Conservation (phyloP, 2,888 invertebrate species). For the Arge pagana region DNA sequence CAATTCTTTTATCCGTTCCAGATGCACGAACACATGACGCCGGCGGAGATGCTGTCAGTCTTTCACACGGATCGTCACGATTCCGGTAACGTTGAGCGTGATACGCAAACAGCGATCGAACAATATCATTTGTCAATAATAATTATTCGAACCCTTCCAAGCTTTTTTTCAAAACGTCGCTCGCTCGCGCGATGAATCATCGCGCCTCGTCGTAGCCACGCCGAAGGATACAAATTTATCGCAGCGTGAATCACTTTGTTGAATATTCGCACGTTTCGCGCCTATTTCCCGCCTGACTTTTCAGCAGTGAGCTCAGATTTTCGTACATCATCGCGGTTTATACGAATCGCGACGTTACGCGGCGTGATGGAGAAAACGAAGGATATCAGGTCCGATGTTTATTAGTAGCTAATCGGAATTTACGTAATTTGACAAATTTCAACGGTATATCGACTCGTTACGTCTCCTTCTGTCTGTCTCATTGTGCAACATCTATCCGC, state of each 20-base stretch:
- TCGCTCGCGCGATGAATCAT: constrained; percentile 10
- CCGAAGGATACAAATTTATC: constrained; percentile 39
- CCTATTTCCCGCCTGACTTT: too few relatives aligned
- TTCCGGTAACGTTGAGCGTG: constrained; percentile 62
- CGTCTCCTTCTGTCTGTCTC: too few relatives aligned
- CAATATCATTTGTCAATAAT: constrained; percentile 19
- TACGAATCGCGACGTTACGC: too few relatives aligned
- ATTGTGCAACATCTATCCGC: too few relatives aligned
- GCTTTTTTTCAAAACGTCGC: not conserved
- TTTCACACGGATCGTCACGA: constrained; percentile 83
- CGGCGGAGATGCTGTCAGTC: constrained; percentile 78
- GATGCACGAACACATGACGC: constrained; percentile 89
- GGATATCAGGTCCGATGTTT: too few relatives aligned
- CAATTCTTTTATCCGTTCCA: constrained; percentile 62
- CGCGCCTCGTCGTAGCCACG: too few relatives aligned
- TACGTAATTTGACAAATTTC: too few relatives aligned
- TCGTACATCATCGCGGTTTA: too few relatives aligned
- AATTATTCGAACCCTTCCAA: too few relatives aligned
- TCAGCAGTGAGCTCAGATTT: constrained; percentile 10
- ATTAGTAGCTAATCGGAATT: too few relatives aligned
- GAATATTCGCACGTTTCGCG: constrained; percentile 30
- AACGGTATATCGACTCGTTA: too few relatives aligned
- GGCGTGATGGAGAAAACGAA: too few relatives aligned
- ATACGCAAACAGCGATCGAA: constrained; percentile 2
- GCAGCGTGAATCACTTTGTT: constrained; percentile 36